Conservation (phyloP, 2,888 invertebrate genomes). For the Neoaliturus tenellus region DNA sequence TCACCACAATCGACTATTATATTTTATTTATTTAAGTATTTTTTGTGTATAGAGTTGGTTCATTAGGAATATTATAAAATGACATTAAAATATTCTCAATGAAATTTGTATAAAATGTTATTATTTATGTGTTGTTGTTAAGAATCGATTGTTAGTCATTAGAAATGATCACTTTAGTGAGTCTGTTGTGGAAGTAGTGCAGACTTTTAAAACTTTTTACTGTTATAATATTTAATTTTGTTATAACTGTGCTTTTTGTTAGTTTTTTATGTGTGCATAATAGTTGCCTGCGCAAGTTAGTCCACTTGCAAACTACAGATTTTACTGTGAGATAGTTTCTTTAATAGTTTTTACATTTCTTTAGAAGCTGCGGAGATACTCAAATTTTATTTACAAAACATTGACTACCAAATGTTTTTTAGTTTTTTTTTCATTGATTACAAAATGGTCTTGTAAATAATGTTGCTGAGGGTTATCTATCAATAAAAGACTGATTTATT, state of each 20-base stretch:
- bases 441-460: neutral
- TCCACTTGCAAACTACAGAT: neutral
- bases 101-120: slow-evolving; percentile 51
- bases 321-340: neutral
- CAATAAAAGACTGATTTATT: slow-evolving; percentile 49
- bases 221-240: slow-evolving; percentile 27
- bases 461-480: slow-evolving; percentile 18
- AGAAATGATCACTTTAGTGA: slow-evolving; percentile 12
- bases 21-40: slow-evolving; percentile 52
- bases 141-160: slow-evolving; percentile 29
- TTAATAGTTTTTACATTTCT: neutral
- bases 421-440: neutral
- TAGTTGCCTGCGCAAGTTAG: neutral
- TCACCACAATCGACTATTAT: slow-evolving; percentile 25
- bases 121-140: slow-evolving; percentile 49
- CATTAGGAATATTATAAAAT: slow-evolving; percentile 49
- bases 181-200: slow-evolving; percentile 20
- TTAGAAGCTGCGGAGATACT: neutral
- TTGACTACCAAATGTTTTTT: neutral
- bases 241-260: slow-evolving; percentile 17
- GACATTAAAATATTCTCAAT: slow-evolving; percentile 53
- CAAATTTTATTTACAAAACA: neutral
- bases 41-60: slow-evolving; percentile 53
- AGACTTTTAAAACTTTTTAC: slow-evolving; percentile 16
- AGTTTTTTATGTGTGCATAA: neutral